Evolutionary conservation across 2,888 invertebrate species (phyloP).

Genomic region (Thera britannica): DNA sequence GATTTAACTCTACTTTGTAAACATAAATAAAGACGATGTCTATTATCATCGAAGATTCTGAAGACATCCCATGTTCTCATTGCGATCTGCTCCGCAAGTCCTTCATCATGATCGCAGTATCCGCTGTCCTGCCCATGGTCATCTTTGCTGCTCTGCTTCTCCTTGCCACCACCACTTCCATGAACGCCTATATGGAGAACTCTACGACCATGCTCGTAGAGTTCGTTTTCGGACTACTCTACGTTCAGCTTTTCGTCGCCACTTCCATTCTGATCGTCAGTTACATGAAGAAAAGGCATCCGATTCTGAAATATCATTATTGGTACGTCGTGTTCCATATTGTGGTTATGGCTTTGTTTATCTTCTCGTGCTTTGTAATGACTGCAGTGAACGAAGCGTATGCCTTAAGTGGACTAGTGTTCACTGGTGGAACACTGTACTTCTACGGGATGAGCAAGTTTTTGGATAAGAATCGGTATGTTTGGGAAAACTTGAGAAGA

Average conservation of each 20-base stretch:
- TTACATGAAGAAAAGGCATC: constrained; percentile 54
- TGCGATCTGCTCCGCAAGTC: constrained; percentile 58
- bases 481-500: constrained; percentile 52
- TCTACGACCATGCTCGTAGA: constrained; percentile 55
- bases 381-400: constrained; percentile 53
- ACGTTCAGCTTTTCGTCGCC: constrained; percentile 65
- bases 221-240: constrained; percentile 61
- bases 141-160: constrained; percentile 60
- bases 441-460: constrained; percentile 52
- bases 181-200: constrained; percentile 44
- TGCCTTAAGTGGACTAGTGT: constrained; percentile 45
- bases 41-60: constrained; percentile 56
- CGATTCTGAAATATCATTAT: constrained; percentile 56
- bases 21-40: constrained; percentile 46
- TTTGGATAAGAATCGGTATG: constrained; percentile 47
- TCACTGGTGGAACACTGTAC: constrained; percentile 50
- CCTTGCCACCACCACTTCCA: constrained; percentile 46
- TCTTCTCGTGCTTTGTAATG: constrained; percentile 54
- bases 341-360: constrained; percentile 53
- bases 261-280: constrained; percentile 59
- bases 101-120: constrained; percentile 58
- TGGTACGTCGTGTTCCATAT: constrained; percentile 65
- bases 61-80: constrained; percentile 57
- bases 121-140: constrained; percentile 67
- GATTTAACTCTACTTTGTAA: not conserved